A percentile compares a stretch with the other conserved stretches of the same genome.
Conservation (phyloP, 2,888 invertebrate genomes). For the Drosophila maculinotata region DNA sequence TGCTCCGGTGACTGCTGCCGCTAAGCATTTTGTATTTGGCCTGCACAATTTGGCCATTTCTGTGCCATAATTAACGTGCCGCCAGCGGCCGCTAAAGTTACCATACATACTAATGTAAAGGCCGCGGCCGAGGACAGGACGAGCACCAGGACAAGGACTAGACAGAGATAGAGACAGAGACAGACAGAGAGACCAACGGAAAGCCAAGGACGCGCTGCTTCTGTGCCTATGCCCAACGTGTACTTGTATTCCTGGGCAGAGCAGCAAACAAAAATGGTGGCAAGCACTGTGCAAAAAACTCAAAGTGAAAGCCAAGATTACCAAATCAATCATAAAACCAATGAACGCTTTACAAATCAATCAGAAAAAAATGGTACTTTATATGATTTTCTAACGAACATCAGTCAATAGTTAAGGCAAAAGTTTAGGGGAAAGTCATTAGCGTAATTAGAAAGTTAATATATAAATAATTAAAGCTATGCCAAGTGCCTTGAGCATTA, state of each 20-base stretch:
- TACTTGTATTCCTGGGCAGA: slow-evolving; percentile 8
- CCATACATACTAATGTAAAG: slow-evolving; percentile 13
- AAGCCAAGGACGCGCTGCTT: slow-evolving; percentile 36
- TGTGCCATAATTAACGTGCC: slow-evolving; percentile 68
- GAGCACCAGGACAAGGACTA: no score
- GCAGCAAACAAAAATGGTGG: slow-evolving; percentile 10
- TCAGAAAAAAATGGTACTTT: no score
- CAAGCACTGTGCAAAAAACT: slow-evolving; percentile 29
- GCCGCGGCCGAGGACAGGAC: not conserved
- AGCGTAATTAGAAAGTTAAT: no score
- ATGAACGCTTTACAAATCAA: not conserved
- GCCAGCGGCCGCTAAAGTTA: slow-evolving; percentile 41
- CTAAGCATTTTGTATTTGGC: slow-evolving; percentile 61
- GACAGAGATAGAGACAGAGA: not conserved
- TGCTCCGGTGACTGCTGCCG: slow-evolving; percentile 13
- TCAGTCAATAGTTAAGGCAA: no score
- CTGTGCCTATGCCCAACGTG: not conserved
- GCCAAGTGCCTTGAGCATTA: no score
- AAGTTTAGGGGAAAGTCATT: no score
- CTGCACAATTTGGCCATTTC: slow-evolving; percentile 68
- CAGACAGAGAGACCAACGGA: not conserved
- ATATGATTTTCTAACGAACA: no score
- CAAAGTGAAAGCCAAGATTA: not conserved
- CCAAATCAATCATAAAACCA: slow-evolving; percentile 13
- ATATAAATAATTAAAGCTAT: no score